These are phyloP conservation scores for Solea senegalensis DNA, from an alignment of 2,113 vertebrate genomes.

Conservation along the genomic window DNA sequence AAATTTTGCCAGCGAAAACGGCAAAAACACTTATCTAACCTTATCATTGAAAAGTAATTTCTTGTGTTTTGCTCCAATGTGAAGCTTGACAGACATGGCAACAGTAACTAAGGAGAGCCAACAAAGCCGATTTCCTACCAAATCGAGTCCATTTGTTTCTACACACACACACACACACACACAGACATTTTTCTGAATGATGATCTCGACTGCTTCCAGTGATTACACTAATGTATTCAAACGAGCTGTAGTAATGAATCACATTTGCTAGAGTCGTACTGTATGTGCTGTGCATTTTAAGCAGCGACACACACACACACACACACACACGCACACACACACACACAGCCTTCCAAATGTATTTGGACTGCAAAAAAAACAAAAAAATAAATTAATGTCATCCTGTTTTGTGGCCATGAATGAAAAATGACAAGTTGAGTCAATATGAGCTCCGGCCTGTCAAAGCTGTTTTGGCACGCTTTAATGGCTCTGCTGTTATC, in stretches of 20 bases:
- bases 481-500: neutral
- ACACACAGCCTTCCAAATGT: conserved; percentile 9
- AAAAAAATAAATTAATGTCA: neutral
- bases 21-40: too few species aligned
- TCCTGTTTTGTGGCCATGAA: conserved; percentile 6
- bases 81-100: neutral
- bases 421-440: conserved; percentile 8
- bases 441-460: conserved; percentile 7
- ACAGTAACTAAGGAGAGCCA: neutral
- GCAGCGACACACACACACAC: conserved; percentile 11
- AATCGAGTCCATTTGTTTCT: neutral
- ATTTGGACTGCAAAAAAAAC: neutral
- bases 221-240: conserved; percentile 26
- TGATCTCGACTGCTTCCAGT: conserved; percentile 24
- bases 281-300: conserved; percentile 20
- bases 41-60: too few species aligned
- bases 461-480: neutral
- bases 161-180: conserved; percentile 3
- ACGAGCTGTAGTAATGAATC: conserved; percentile 30
- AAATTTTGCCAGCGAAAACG: too few species aligned
- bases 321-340: neutral
- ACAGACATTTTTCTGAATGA: conserved; percentile 9
- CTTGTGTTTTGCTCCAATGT: neutral
- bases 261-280: neutral
- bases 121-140: conserved; percentile 17